Base-by-base conservation (phyloP, 1,140 invertebrate species). In the Aphis craccivora region DNA sequence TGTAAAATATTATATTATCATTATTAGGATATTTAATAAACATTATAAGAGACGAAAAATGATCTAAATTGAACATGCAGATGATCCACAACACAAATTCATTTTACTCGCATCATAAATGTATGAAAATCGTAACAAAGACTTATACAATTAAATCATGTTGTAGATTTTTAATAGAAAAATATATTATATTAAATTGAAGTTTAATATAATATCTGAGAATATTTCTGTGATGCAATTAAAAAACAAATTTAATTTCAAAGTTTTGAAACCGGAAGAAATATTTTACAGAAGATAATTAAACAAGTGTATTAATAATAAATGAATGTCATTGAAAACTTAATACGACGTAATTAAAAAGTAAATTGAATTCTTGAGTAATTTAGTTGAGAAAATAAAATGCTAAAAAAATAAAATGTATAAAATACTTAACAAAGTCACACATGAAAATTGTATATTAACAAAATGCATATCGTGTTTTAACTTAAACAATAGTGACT, bases 271-370 rank as follows among this genome's bases (percentile, higher is more conserved):
- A 20, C 23, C 11, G 25, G 25, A 43, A 45, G 37, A 86, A 86
- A 86, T 86, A 86, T 43, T 45, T 43, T 18, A 40, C 83, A 43
- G 40, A 86, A 43, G n/a, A 90, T 60, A 60, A 90, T 90, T 53
- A 90, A 90, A 60, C 35, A 30, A 60, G 35, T 53, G 87, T 89
- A 89, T 67, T 67, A 25, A 60, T 90, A 67, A 90, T 35, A 35
- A 43, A 67, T 37, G 89, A 90, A 43, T 43, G 48, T 90, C 89
- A 90, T 67, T 37, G 53, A 60, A 60, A 67, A 55, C 20, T 90
- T 25, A 35, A 53, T 35, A 89, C 14, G 43, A 30, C 30, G 6
- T 51, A 89, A 89, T 89, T 89, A 89, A 48, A 89, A 89, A 48
- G 81, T 6, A 89, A 89, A 89, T 51, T 67, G 30, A 67, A 67